A percentile compares a stretch with the other conserved stretches of the same genome.
These are phyloP conservation scores for Dioctria rufipes DNA, from an alignment of 2,888 invertebrate species.

Conservation along the genomic window DNA sequence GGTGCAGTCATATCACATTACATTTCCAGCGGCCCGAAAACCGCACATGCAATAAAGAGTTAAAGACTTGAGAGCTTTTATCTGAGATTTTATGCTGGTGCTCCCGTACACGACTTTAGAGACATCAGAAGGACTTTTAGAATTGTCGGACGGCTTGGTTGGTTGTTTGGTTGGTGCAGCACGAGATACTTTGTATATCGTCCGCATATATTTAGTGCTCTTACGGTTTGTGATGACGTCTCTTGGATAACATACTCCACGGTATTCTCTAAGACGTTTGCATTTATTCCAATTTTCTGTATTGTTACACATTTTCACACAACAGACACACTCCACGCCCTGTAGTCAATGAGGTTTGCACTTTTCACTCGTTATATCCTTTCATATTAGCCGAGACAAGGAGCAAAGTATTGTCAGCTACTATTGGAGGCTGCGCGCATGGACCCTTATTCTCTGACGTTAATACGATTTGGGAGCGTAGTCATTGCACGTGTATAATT, in stretches of 20 bases:
- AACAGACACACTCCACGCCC: conserved; percentile 43
- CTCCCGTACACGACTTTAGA: conserved; percentile 4
- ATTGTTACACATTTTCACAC: conserved; percentile 15
- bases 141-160: not conserved
- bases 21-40: conserved; percentile 3
- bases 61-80: conserved; percentile 30
- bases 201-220: conserved; percentile 29
- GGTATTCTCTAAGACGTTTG: conserved; percentile 16
- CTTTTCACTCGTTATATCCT: conserved; percentile 22
- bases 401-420: conserved; percentile 37
- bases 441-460: conserved; percentile 20
- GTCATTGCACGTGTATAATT: conserved; percentile 36
- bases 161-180: conserved; percentile 9
- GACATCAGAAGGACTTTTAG: not conserved
- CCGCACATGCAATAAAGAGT: conserved; percentile 40
- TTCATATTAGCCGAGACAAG: conserved; percentile 24
- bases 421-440: conserved; percentile 40
- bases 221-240: conserved; percentile 37
- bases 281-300: conserved; percentile 29
- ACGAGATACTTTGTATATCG: not conserved
- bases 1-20: not conserved
- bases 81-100: conserved; percentile 22
- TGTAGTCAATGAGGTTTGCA: not conserved
- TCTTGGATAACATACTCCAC: conserved; percentile 38
- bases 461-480: conserved; percentile 4